phyloP scores from a whole-genome alignment of 2,113 vertebrate species.

The Sinocyclocheilus anshuiensis region DNA sequence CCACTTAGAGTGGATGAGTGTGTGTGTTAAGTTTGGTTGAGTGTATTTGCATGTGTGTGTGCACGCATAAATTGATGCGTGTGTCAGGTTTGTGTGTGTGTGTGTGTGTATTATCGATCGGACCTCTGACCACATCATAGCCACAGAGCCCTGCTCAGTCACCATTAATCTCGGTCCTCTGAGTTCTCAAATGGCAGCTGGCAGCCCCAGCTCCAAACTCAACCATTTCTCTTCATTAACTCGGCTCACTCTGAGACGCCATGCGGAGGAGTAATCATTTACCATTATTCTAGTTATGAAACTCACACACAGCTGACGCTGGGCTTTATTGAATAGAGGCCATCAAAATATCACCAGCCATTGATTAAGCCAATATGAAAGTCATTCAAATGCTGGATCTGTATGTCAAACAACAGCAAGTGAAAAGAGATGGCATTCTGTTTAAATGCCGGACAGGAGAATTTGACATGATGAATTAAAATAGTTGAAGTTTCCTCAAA shows the following conservation, averaged over 20 bases:
- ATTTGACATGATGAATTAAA: constrained; percentile 55
- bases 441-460: constrained; percentile 66
- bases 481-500: constrained; percentile 12
- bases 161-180: constrained; percentile 77
- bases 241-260: constrained; percentile 75
- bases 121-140: constrained; percentile 75
- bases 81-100: constrained; percentile 42
- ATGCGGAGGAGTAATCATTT: constrained; percentile 80
- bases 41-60: constrained; percentile 18
- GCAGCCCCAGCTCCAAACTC: constrained; percentile 74
- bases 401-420: constrained; percentile 91
- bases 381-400: constrained; percentile 92
- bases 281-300: constrained; percentile 90
- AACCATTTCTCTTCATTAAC: constrained; percentile 83
- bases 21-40: too few relatives aligned
- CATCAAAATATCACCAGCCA: constrained; percentile 97
- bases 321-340: constrained; percentile 89
- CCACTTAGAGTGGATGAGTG: constrained; percentile 65
- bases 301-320: constrained; percentile 82
- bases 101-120: constrained; percentile 73
- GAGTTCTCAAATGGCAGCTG: constrained; percentile 78
- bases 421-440: constrained; percentile 71
- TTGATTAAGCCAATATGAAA: constrained; percentile 99
- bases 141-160: constrained; percentile 70
- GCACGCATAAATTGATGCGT: neutral